A percentile compares a stretch with the other conserved stretches of the same genome.
Evolutionary conservation across 2,113 vertebrate species (phyloP).

Genomic region (Periophthalmus modestus): DNA sequence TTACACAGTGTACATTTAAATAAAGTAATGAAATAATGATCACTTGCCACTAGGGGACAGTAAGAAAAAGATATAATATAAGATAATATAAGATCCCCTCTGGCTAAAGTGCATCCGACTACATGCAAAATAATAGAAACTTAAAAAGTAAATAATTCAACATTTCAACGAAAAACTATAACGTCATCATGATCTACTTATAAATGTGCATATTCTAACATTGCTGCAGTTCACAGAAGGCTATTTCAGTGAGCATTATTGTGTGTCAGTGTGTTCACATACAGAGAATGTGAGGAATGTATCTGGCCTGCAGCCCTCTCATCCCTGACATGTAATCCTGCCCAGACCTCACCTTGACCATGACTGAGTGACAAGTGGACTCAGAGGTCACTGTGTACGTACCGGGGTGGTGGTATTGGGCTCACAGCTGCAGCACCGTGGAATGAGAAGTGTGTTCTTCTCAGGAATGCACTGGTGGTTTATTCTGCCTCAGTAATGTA

Average conservation of each 20-base stretch:
- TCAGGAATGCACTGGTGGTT: slow-evolving; percentile 38
- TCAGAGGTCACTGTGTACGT: slow-evolving; percentile 12
- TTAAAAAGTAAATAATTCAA: no score
- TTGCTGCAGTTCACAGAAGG: not conserved
- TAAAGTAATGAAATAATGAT: no score
- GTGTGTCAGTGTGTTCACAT: slow-evolving; percentile 16
- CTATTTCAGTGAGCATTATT: not conserved
- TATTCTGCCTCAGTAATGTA: slow-evolving; percentile 7
- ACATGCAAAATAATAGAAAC: no score
- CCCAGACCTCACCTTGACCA: slow-evolving; percentile 50
- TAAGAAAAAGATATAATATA: no score
- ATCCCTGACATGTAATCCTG: slow-evolving; percentile 41
- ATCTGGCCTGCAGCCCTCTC: slow-evolving; percentile 8
- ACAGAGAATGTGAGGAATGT: slow-evolving; percentile 27
- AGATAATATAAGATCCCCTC: no score
- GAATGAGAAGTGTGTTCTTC: slow-evolving; percentile 31
- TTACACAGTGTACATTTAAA: no score
- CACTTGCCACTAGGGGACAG: no score
- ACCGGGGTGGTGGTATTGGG: not conserved
- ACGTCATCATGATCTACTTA: no score
- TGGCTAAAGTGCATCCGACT: no score
- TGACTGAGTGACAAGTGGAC: slow-evolving; percentile 33
- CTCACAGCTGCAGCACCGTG: slow-evolving; percentile 24
- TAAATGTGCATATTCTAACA: not conserved
- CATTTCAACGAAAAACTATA: no score